Base-by-base conservation (phyloP, 1,140 invertebrate species). In the Drosophila pallidifrons region DNA sequence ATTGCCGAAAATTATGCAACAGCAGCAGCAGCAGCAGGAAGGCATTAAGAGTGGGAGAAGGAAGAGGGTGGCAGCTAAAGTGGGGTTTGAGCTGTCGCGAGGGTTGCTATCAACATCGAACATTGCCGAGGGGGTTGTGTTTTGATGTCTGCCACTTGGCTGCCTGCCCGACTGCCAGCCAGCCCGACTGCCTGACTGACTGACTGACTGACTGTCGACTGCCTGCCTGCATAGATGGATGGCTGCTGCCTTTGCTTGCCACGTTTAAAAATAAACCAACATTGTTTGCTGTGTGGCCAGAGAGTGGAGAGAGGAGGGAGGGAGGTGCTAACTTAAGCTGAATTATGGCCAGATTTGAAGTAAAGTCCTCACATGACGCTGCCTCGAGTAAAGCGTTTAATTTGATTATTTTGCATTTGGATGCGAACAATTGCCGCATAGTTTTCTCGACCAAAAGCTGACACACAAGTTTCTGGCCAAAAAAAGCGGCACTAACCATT, bases 1-100 rank as follows among this genome's bases (percentile, higher is more conserved):
- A 90, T 82, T 91, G 86, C 78, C 86, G 85, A 89, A 89, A 88
- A 88, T 89, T 88, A 88, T 87, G 85, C 83, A 87, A 89, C 82
- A 87, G 82, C 83, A 86, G 38, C 59, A 86, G 38, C 59, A 59
- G 54, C 10, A 49, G 38, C 15, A 43, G 47, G 13, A 38, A 69
- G 25, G 5, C 5, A 32, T 32, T 32, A 32, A 32, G 15, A 69
- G 67, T 13, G 41, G 47, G 45, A 43, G n/a, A 60, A 65, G 69
- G 35, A 25, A 64, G 70, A 20, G 20, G 41, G 46, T 55, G 58
- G 38, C 25, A 45, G 30, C 11, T 15, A 10, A 3, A 38, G 57
- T 43, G 52, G 61, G 63, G 69, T 13, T 3, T 65, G 43, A 11
- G 46, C 49, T 59, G 64, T 28, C 20, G 38, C 8, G 61, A 51